Evolutionary conservation across 2,797 vertebrate genomes (phyloP).

Genomic region (Sarcophilus harrisii): DNA sequence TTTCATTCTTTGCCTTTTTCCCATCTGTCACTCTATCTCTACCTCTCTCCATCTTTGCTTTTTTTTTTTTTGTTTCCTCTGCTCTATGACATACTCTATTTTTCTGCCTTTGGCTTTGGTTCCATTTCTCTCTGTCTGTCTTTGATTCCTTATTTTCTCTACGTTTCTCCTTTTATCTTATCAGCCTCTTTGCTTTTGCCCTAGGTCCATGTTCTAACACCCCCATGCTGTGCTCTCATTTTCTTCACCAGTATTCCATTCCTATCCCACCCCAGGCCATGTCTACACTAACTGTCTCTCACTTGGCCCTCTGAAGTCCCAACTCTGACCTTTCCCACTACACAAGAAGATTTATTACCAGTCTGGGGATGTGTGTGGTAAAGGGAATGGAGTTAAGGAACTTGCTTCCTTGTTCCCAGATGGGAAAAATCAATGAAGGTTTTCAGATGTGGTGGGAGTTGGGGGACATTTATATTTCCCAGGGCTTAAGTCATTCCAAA

Average conservation of each 20-base stretch:
- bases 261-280: not conserved
- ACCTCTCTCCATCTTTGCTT: not conserved
- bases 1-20: not conserved
- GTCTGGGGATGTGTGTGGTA: not conserved
- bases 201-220: not conserved
- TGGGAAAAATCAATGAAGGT: not conserved
- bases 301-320: not conserved
- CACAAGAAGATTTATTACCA: conserved; percentile 1
- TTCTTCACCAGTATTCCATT: not conserved
- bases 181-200: not conserved
- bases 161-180: not conserved
- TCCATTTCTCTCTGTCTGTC: not conserved
- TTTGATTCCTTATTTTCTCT: not conserved
- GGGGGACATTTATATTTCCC: not conserved
- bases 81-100: not conserved
- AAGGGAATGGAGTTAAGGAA: not conserved
- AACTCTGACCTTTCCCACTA: not conserved
- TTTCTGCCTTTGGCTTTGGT: not conserved
- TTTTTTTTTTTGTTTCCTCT: not conserved
- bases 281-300: conserved; percentile 1
- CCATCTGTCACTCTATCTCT: not conserved
- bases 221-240: not conserved
- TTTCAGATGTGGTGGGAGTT: not conserved
- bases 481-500: not conserved
- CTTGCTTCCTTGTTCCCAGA: not conserved